phyloP scores from a whole-genome alignment of 1,140 invertebrate genomes.

The Cryptotermes secundus region DNA sequence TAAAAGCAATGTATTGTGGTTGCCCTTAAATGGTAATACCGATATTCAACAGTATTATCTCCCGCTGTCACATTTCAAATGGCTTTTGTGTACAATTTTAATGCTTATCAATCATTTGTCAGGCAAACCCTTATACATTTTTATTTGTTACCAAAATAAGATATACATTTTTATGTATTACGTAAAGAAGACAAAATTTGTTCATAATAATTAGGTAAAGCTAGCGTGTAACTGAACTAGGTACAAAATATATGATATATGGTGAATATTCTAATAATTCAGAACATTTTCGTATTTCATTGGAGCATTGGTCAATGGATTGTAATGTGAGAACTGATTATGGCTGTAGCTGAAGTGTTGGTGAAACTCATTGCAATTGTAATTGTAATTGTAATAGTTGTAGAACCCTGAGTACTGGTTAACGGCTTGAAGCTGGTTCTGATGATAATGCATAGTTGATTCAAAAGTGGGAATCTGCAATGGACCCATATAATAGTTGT shows the following conservation, averaged over 20 bases:
- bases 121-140: neutral
- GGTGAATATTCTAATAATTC: neutral
- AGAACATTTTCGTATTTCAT: neutral
- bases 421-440: neutral
- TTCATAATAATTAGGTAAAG: too few relatives aligned
- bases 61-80: too few relatives aligned
- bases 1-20: neutral
- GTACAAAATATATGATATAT: too few relatives aligned
- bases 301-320: neutral
- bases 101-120: neutral
- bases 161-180: neutral
- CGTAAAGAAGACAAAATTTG: too few relatives aligned
- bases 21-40: neutral
- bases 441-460: neutral
- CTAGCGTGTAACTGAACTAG: too few relatives aligned
- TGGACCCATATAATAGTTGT: neutral
- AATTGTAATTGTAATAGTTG: slow-evolving; percentile 2
- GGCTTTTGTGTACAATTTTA: neutral
- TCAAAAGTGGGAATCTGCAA: neutral
- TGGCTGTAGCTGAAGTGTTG: slow-evolving; percentile 9
- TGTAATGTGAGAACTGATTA: neutral
- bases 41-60: too few relatives aligned
- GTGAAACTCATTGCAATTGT: neutral
- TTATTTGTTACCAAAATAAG: neutral
- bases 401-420: slow-evolving; percentile 18